A percentile compares a stretch with the other conserved stretches of the same genome.
Conservation (phyloP, 1,140 invertebrate species). For the Marisa cornuarietis region DNA sequence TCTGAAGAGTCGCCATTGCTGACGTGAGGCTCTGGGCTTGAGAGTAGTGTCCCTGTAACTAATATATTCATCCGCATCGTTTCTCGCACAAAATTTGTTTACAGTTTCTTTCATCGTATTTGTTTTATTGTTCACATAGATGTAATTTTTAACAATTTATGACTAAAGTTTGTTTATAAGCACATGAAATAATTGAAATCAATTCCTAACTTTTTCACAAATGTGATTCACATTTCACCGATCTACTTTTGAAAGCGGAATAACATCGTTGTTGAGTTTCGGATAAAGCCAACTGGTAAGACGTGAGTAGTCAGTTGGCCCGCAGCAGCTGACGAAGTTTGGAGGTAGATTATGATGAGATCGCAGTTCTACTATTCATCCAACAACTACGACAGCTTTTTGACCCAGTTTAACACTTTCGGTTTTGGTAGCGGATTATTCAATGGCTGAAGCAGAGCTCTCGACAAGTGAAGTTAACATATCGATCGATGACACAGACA, state of each 20-base stretch:
- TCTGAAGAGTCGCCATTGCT: too few relatives aligned
- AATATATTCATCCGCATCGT: too few relatives aligned
- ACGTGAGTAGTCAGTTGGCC: constrained; percentile 10
- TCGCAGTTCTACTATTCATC: not conserved
- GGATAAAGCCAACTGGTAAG: constrained; percentile 25
- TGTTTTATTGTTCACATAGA: too few relatives aligned
- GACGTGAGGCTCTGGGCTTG: too few relatives aligned
- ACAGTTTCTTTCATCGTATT: not conserved
- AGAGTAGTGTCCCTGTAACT: too few relatives aligned
- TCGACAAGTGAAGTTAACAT: constrained; percentile 3
- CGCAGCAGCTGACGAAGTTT: constrained; percentile 18
- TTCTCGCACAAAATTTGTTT: not conserved
- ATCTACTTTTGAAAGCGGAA: constrained; percentile 25
- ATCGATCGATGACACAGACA: constrained; percentile 6
- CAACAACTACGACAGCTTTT: constrained; percentile 13
- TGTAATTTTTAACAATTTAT: not conserved
- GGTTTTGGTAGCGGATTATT: constrained; percentile 25
- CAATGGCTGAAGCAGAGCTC: constrained; percentile 28
- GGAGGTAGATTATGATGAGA: constrained; percentile 14
- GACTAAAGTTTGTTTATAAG: not conserved
- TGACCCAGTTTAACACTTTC: constrained; percentile 9
- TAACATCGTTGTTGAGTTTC: not conserved
- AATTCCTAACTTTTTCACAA: not conserved
- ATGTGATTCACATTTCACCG: not conserved
- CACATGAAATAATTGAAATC: not conserved